Percentiles rank a stretch among this genome's conserved stretches.
phyloP scores from a whole-genome alignment of 2,113 vertebrate species.

The cattle (Bos taurus) region ARS-UCD2.0 NC_037342.1:47398501-47399000 shows the following conservation, averaged over 20 bases:
- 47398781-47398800: neutral
- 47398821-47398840: neutral
- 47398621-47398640: slow-evolving; percentile 65
- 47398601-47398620: slow-evolving; percentile 51
- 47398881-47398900: neutral
- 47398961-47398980: neutral
- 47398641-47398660: slow-evolving; percentile 55
- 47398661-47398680: neutral
- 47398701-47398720: neutral
- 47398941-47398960: neutral
- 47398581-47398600: slow-evolving; percentile 58
- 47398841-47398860: neutral
- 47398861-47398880: neutral
- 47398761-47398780: neutral
- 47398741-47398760: neutral
- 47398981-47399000: neutral
- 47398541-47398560: slow-evolving; percentile 2
- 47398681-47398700: neutral
- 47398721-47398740: neutral
- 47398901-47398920: neutral
- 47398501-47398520: slow-evolving; percentile 54
- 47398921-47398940: neutral
- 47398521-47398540: slow-evolving; percentile 57
- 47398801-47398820: neutral
- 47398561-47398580: slow-evolving; percentile 46